Conservation (phyloP, 2,888 invertebrate genomes). For the Cephonodes hylas region DNA sequence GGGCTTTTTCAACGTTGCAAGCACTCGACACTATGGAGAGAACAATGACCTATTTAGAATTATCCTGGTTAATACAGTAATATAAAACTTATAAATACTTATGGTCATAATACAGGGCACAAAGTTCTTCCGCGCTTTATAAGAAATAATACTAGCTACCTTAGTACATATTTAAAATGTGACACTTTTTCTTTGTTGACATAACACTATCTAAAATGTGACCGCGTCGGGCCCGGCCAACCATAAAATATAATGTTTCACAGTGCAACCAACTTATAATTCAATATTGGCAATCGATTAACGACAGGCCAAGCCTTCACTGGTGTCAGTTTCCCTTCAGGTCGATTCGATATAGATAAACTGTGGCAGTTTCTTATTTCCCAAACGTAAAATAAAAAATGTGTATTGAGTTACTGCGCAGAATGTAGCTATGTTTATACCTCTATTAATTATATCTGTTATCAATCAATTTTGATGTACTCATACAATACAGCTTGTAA, state of each 20-base stretch:
- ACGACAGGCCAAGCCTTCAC: conserved; percentile 40
- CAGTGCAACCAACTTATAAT: conserved; percentile 33
- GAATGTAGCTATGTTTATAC: neutral
- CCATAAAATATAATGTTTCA: conserved; percentile 33
- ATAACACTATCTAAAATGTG: neutral
- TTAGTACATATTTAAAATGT: no score
- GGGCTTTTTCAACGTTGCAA: conserved; percentile 17
- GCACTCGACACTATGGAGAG: neutral
- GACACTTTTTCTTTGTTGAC: neutral
- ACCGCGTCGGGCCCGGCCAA: conserved; percentile 27
- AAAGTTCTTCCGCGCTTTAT: no score
- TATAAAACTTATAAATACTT: no score
- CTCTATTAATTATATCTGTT: conserved; percentile 1
- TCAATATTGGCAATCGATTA: conserved; percentile 55
- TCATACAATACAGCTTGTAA: conserved; percentile 27
- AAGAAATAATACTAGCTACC: no score
- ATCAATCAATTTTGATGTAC: conserved; percentile 32
- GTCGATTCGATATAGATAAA: conserved; percentile 54
- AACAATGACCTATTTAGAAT: neutral
- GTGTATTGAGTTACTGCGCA: neutral
- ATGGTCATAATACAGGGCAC: no score
- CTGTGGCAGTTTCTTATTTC: conserved; percentile 17
- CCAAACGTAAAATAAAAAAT: neutral
- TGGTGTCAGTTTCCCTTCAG: conserved; percentile 49
- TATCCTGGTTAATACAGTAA: neutral